Percentiles rank a stretch among this genome's conserved stretches.
Evolutionary conservation across 2,113 vertebrate species (phyloP).

Genomic region (Acrocephalus kingi): DNA sequence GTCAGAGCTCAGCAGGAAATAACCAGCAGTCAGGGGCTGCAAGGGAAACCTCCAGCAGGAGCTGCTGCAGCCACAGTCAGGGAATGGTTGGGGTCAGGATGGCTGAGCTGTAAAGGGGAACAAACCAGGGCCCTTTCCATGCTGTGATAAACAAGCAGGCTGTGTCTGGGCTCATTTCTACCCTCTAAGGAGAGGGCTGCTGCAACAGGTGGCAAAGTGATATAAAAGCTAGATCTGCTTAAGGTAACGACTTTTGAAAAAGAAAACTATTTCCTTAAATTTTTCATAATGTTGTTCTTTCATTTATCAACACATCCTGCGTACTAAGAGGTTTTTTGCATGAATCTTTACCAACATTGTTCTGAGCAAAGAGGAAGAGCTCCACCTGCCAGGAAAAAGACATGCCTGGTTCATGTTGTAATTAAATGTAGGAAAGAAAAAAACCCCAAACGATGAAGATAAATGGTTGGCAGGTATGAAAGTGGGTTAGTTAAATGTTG

Average conservation of each 20-base stretch:
- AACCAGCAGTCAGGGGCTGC: not conserved
- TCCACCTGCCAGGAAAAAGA: not conserved
- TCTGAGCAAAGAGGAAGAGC: not conserved
- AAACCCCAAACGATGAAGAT: not conserved
- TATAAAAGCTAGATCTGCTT: not conserved
- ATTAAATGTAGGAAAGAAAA: not conserved
- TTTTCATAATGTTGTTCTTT: not conserved
- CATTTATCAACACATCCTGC: not conserved
- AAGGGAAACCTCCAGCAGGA: not conserved
- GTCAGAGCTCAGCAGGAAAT: not conserved
- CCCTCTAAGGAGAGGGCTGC: not conserved
- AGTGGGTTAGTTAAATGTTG: not conserved
- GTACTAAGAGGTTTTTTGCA: not conserved
- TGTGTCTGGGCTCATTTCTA: not conserved
- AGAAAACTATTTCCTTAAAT: not conserved
- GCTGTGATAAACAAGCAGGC: not conserved
- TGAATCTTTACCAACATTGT: not conserved
- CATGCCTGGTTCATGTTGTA: not conserved
- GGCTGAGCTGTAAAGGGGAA: not conserved
- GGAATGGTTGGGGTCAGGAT: not conserved
- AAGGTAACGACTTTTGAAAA: not conserved
- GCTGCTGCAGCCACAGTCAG: not conserved
- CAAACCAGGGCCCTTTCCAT: not conserved
- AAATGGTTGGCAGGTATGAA: not conserved
- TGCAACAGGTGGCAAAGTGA: not conserved